Base-by-base conservation (phyloP, 2,113 vertebrate genomes). In the Meriones unguiculatus region DNA sequence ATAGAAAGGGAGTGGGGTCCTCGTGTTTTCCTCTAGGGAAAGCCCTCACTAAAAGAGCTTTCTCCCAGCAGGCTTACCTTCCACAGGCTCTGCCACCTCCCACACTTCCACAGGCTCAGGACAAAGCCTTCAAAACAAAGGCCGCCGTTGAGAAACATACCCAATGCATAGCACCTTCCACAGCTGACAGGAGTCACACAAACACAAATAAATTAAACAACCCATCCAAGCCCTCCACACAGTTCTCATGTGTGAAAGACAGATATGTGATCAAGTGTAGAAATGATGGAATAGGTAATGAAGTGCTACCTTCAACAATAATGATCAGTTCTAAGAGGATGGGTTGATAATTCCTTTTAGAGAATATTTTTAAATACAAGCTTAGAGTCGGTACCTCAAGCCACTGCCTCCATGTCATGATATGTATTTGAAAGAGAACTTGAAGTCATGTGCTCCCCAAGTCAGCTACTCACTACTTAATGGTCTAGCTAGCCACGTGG, bases 401-500 rank as follows among this genome's bases (percentile, higher is more conserved):
- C 91, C 64, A 77, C 50, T 57, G 35, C 35, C 30, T 92, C 64
- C 2, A 62, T 76, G 46, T 90, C 78, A n/a, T 93, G 57, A 88
- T 76, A 41, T 65, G 73, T 54, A 90, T 78, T 91, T 93, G 85
- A 93, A 89, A 15, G 30, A 15, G 17, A 95, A 78, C 41, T 52
- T 92, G 67, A 87, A 94, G 41, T 28, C 67, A 46, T 35, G 18
- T 4, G 1, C 15, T 72, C 50, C 73, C 18, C 9, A 35, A 69
- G 38, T 10, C 46, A 77, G 38, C 5, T 17, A 73, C 35, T 87
- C 7, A 46, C 77, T 87, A 18, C 52, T 69, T 89, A 89, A 89
- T 82, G 62, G 78, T 62, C 35, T 41, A 69, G 62, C 17, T 84
- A 50, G 38, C 69, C 57, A 52, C 22, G 92, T 32, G 82, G 67